Percentiles rank a stretch among this genome's conserved stretches.
These are phyloP conservation scores for Sebastiscus albofasciatus DNA, from an alignment of 2,797 vertebrate species.

Conservation along the genomic window DNA sequence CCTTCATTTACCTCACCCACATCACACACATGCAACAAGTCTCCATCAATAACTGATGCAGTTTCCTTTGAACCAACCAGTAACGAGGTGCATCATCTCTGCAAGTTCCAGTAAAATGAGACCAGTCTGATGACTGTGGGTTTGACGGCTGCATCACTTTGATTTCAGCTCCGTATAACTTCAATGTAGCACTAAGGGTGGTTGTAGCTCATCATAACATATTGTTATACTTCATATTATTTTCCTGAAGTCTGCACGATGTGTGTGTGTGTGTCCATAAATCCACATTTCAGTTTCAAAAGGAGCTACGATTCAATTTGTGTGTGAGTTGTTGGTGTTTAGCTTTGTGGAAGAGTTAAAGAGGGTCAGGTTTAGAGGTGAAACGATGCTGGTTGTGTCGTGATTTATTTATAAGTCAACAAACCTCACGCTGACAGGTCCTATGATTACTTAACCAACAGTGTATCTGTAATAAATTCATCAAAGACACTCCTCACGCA, in stretches of 20 bases:
- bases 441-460: neutral
- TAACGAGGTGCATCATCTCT: neutral
- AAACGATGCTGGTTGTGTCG: neutral
- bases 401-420: conserved; percentile 30
- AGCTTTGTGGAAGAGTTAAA: neutral
- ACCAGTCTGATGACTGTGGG: neutral
- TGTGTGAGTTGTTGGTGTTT: neutral
- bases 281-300: neutral
- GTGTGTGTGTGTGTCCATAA: neutral
- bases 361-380: neutral
- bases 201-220: neutral
- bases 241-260: neutral
- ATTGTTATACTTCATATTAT: neutral
- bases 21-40: neutral
- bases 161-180: neutral
- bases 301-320: neutral
- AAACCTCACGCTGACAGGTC: conserved; percentile 9
- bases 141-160: neutral
- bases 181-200: neutral
- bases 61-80: neutral
- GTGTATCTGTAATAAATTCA: neutral
- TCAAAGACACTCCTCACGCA: neutral
- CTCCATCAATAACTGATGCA: neutral
- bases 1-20: too few relatives aligned
- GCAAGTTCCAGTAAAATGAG: neutral